Evolutionary conservation across 1,140 invertebrate genomes (phyloP), one percentile per base, ranked within the genome.

Genomic region (Lordiphosa collinella): DNA sequence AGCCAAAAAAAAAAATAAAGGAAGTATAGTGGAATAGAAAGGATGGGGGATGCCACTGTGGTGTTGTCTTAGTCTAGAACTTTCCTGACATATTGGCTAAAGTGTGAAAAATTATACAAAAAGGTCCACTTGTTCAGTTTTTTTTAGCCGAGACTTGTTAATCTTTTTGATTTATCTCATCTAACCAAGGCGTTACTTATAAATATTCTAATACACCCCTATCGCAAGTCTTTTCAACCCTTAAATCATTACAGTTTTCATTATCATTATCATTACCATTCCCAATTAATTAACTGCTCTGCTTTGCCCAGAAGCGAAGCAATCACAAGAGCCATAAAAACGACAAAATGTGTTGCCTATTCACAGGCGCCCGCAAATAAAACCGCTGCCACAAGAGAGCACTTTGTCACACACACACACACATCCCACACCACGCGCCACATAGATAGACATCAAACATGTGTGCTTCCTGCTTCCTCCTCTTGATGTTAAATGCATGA

Each of bases 251-350:
- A 31, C 59, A 22, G 47, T 56, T 62, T 35, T 13, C 46, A 43
- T 55, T 56, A 66, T 16, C 37, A 35, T 35, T 18, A 16, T 32
- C 18, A 25, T 25, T 25, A 25, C 22, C 22, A 25, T 5, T 31
- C 31, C 4, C 41, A 66, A 56, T 66, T 66, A 62, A 62, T 62
- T 62, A 62, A 65, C 36, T 48, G 51, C 41, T 51, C 29, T 35
- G 36, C 51, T 13, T 8, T 7, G 11, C 16, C 13, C 44, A 6
- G 44, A 25, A 34, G 16, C 43, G 16, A 25, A 49, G 32, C 53
- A 57, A 52, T 56, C 41, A 38, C 44, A 49, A 50, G 40, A 13
- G 31, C 29, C 62, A 54, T 49, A 54, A 38, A 60, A 49, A 36
- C 11, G 29, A 44, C 29, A 63, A 43, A 63, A 43, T 65, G 43